phyloP scores from a whole-genome alignment of 2,113 vertebrate species.

The rat (Rattus norvegicus) region GRCr8 NC_086026.1:113342501-113343000 shows the following conservation, averaged over 20 bases:
- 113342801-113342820: no score
- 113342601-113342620: not conserved
- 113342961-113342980: conserved; percentile 41
- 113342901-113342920: not conserved
- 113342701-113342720: not conserved
- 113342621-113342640: not conserved
- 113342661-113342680: not conserved
- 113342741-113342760: not conserved
- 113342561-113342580: not conserved
- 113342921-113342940: conserved; percentile 32
- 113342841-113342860: conserved; percentile 27
- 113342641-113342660: not conserved
- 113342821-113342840: not conserved
- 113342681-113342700: not conserved
- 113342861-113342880: not conserved
- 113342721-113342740: not conserved
- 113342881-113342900: not conserved
- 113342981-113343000: conserved; percentile 12
- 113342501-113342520: not conserved
- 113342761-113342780: no score
- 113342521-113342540: not conserved
- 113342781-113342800: not conserved
- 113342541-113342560: no score
- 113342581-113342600: not conserved
- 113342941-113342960: not conserved